These are phyloP conservation scores for Aptenodytes patagonicus DNA, from an alignment of 2,113 vertebrate genomes.

Conservation along the genomic window DNA sequence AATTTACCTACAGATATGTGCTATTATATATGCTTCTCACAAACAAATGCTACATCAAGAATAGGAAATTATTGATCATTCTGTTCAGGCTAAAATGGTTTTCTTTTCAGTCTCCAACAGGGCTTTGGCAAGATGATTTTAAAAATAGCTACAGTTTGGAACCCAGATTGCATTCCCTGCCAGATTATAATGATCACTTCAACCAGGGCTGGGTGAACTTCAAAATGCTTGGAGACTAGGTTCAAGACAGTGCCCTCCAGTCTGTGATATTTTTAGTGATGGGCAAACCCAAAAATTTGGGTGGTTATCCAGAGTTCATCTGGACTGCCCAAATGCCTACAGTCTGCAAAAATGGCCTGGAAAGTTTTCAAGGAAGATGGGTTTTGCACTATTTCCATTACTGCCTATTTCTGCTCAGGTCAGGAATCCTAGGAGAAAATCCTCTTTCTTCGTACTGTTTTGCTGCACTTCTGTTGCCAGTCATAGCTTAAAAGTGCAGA, in stretches of 20 bases:
- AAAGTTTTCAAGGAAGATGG: slow-evolving; percentile 17
- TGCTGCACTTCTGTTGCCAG: background rate
- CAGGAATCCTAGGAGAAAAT: slow-evolving; percentile 42
- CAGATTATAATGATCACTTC: slow-evolving; percentile 57
- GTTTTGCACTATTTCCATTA: slow-evolving; percentile 45
- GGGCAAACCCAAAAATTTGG: slow-evolving; percentile 45
- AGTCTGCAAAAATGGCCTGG: slow-evolving; percentile 50
- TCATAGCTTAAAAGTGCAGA: background rate
- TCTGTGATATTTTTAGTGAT: slow-evolving; percentile 20
- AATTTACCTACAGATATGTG: background rate
- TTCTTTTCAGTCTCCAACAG: background rate
- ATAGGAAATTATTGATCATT: background rate
- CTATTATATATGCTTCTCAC: background rate
- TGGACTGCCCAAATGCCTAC: slow-evolving; percentile 28
- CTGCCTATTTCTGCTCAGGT: slow-evolving; percentile 26
- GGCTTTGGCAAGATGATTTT: slow-evolving; percentile 8
- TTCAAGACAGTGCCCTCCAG: slow-evolving; percentile 37
- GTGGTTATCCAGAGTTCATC: slow-evolving; percentile 63
- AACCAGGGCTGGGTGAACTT: slow-evolving; percentile 40
- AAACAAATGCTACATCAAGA: background rate
- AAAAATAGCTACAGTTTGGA: slow-evolving; percentile 47
- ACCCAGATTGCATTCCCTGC: slow-evolving; percentile 23
- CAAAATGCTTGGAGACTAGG: slow-evolving; percentile 4
- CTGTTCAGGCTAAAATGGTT: background rate
- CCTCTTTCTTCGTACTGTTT: background rate